Evolutionary conservation across 2,888 invertebrate genomes (phyloP), one percentile per base, ranked within the genome.

Genomic region (Agrotis puta): DNA sequence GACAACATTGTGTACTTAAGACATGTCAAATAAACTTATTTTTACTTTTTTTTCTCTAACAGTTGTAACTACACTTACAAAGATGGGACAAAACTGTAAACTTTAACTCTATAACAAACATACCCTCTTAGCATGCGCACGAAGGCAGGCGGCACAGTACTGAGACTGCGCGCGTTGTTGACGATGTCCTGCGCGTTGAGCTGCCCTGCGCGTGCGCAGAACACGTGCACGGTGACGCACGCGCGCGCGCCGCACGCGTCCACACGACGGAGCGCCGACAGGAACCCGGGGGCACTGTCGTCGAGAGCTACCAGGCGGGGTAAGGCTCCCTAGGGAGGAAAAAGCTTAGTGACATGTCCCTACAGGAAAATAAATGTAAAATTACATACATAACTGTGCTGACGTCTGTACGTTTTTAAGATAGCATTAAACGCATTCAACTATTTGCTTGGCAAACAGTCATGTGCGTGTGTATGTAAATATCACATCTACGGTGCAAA

Each of bases 191-290:
- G 96, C 95, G 98, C 97, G 76, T 94, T 94, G 63, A 97, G 97
- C 93, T 99, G 99, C 0, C 98, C 99, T 18, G 98, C 97, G 91
- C 98, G 98, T 3, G 98, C 99, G 90, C 99, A 99, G 96, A 99
- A 99, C 83, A 99, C 97, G 92, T 99, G 99, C 78, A 98, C 98
- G 0, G 99, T 99, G 89, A 99, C 98, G 88, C 98, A 97, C 3
- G 98, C 98, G 79, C 99, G 97, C 50, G 98, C 97, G 85, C 99
- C 98, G 88, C 98, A 97, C 82, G 97, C 97, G 94, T 99, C 99
- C 72, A 99, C 94, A 39, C 97, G 95, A 80, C 98, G 97, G 75
- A 99, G 95, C 88, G 99, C 99, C 13, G 96, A 92, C 51, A 97
- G 97, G 92, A 99, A 98, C 57, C 98, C 98, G 0, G 97, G 90